Evolutionary conservation across 2,113 vertebrate species (phyloP), one percentile per base, ranked within the genome.

Genomic region (Platichthys flesus): DNA sequence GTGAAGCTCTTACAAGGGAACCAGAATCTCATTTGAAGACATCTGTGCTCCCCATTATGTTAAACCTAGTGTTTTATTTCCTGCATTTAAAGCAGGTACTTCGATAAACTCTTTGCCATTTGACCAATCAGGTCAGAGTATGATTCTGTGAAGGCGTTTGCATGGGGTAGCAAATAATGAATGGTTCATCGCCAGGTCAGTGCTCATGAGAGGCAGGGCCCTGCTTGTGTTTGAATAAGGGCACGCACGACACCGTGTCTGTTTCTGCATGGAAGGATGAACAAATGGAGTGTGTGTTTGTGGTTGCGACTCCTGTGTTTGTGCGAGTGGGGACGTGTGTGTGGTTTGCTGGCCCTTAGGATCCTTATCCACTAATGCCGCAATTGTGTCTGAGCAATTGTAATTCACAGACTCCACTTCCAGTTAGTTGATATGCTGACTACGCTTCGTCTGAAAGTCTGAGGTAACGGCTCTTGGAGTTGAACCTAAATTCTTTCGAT

Each of bases 161-260:
- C 67, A 16, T 51, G 21, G 77, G 76, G 71, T 3, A 40, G 55
- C 63, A 88, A 89, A 86, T 88, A 89, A 88, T 84, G 71, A 84
- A 79, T 65, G 87, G 92, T 90, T 93, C 90, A 91, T 74, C 28
- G 52, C 75, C 59, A 74, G 92, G 90, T 92, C 91, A 90, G 69
- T 61, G 74, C 71, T 88, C 61, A 35, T 23, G 56, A 61, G 86
- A 49, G 68, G 83, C 86, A 83, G 78, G 80, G 86, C 55, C 70
- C 81, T 74, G 79, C 88, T 89, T 71, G 68, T 85, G 88, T 93
- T 91, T 92, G 89, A 91, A 88, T 87, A 89, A 86, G 81, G 78
- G 58, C 83, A 85, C 81, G 76, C 75, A 85, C 83, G 87, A 74
- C 85, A 79, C 81, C 60, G 0, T 83, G 89, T 91, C 91, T 91